Percentiles rank a stretch among this genome's conserved stretches.
Conservation (phyloP, 2,888 invertebrate genomes). For the Ophion ellenae region DNA sequence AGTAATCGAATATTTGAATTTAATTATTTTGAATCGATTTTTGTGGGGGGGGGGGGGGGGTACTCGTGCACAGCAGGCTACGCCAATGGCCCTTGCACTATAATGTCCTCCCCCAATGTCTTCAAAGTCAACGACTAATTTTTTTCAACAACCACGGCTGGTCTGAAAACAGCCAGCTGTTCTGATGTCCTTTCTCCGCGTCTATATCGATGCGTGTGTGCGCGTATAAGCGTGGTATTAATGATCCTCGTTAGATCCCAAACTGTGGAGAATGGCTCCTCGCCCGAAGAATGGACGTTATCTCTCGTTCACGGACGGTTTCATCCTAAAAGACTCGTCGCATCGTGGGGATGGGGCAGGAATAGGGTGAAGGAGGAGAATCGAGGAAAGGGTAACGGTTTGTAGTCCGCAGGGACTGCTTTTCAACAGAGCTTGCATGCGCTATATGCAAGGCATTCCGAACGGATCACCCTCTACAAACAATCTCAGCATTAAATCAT, state of each 20-base stretch:
- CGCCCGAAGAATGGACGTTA: constrained; percentile 74
- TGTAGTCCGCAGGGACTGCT: background rate
- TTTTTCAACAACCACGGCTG: background rate
- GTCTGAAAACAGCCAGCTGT: background rate
- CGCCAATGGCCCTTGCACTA: too few relatives aligned
- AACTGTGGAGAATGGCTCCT: constrained; percentile 38
- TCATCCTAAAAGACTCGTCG: constrained; percentile 78
- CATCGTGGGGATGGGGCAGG: constrained; percentile 5
- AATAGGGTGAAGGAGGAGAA: background rate
- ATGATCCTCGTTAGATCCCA: constrained; percentile 45
- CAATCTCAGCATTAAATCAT: too few relatives aligned
- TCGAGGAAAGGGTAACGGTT: background rate
- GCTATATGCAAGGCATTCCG: background rate
- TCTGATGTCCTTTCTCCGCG: background rate
- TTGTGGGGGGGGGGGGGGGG: too few relatives aligned
- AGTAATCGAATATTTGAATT: too few relatives aligned
- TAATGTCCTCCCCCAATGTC: background rate
- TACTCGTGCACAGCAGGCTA: too few relatives aligned
- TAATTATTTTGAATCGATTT: too few relatives aligned
- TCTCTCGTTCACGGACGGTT: constrained; percentile 81
- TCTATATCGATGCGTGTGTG: background rate
- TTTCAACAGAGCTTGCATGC: background rate
- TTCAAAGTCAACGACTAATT: background rate
- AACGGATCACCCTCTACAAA: background rate
- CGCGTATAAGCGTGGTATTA: background rate